Conservation (phyloP, 2,113 vertebrate genomes). For the Bufo gargarizans region DNA sequence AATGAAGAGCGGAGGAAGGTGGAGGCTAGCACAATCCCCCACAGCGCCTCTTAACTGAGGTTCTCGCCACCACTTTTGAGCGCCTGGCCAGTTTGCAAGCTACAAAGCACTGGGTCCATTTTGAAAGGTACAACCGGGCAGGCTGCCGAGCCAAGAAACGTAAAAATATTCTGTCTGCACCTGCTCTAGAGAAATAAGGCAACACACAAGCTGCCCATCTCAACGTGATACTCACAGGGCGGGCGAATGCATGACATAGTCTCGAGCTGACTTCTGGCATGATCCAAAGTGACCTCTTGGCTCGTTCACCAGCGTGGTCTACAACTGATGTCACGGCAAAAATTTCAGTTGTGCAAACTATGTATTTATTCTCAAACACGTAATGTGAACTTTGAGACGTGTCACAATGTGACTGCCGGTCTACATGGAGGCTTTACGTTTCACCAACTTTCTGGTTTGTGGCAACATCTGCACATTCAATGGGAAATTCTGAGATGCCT, state of each 20-base stretch:
- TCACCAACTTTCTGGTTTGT: too few species aligned
- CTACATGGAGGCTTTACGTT: too few species aligned
- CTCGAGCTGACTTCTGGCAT: background rate
- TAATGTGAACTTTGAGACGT: background rate
- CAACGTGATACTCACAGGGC: background rate
- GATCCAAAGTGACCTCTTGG: background rate
- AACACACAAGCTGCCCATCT: background rate
- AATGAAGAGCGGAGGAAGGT: background rate
- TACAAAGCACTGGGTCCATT: background rate
- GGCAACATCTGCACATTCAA: too few species aligned
- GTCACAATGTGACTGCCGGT: background rate
- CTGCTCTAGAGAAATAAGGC: background rate
- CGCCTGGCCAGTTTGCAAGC: background rate
- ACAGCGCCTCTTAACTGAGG: too few species aligned
- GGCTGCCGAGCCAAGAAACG: background rate
- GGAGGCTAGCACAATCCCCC: background rate
- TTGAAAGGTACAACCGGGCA: background rate
- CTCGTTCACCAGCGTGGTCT: background rate
- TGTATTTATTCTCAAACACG: background rate
- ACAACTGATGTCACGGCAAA: constrained; percentile 15
- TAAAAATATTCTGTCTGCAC: background rate
- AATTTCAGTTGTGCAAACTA: background rate
- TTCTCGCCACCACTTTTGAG: background rate
- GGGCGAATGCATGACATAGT: background rate
- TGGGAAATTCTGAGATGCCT: too few species aligned